Conservation (phyloP, 2,797 vertebrate species). For the Numenius phaeopus region DNA sequence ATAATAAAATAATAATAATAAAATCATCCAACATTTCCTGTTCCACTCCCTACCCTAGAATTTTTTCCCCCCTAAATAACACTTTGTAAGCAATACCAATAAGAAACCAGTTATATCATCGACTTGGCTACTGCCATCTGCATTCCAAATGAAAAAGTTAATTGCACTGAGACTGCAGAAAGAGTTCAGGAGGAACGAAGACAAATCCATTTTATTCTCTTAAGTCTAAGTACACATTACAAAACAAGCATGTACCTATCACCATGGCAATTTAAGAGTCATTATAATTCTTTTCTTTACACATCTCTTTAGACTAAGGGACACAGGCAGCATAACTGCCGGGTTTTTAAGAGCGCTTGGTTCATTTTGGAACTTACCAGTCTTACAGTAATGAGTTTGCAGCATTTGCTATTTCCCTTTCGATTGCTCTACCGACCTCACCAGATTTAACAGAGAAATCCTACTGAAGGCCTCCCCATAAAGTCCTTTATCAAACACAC, state of each 20-base stretch:
- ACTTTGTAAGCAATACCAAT: neutral
- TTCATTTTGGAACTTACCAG: neutral
- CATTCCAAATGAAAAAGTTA: neutral
- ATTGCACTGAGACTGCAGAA: neutral
- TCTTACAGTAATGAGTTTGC: neutral
- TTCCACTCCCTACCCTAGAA: neutral
- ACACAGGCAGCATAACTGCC: neutral
- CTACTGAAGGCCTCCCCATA: neutral
- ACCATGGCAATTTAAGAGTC: slow-evolving; percentile 4
- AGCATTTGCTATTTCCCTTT: neutral
- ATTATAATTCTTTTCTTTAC: neutral
- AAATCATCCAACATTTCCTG: slow-evolving; percentile 18
- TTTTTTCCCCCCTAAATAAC: neutral
- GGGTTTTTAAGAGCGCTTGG: neutral
- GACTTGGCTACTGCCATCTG: neutral
- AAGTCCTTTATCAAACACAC: neutral
- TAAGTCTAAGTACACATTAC: neutral
- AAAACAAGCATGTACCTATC: neutral
- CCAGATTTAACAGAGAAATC: neutral
- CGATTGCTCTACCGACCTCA: neutral
- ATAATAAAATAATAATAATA: slow-evolving; percentile 22
- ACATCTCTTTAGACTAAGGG: neutral
- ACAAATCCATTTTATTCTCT: neutral
- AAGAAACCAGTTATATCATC: slow-evolving; percentile 3
- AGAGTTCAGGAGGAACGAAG: neutral